Percentiles rank a stretch among this genome's conserved stretches.
These are phyloP conservation scores for Noturus placidus DNA, from an alignment of 2,113 vertebrate genomes.

Conservation along the genomic window DNA sequence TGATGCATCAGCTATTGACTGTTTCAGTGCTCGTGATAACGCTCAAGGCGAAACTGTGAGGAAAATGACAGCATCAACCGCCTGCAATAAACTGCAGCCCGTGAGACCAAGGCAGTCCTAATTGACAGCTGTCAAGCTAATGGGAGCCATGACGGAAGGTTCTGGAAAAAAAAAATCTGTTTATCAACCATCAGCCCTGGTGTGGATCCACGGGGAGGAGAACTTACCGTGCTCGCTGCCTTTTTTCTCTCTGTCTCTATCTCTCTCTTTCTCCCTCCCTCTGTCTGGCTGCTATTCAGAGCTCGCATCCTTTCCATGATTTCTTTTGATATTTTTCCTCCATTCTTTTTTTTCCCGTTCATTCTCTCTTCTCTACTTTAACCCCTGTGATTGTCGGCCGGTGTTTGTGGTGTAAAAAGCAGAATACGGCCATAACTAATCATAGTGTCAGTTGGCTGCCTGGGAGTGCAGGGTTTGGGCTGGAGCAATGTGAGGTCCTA, in stretches of 20 bases:
- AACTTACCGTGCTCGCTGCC: conserved; percentile 53
- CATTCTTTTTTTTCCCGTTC: conserved; percentile 7
- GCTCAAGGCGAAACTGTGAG: conserved; percentile 95
- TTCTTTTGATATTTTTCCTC: conserved; percentile 42
- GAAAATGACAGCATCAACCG: conserved; percentile 96
- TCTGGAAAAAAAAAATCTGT: conserved; percentile 84
- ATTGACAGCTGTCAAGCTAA: conserved; percentile 98
- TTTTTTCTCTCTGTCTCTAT: conserved; percentile 38
- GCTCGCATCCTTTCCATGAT: conserved; percentile 38
- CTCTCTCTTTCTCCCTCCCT: conserved; percentile 35
- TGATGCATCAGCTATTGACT: conserved; percentile 98
- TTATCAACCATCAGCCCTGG: conserved; percentile 76
- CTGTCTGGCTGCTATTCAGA: conserved; percentile 42
- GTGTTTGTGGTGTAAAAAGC: conserved; percentile 67
- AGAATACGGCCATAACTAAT: conserved; percentile 82
- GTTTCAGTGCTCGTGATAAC: conserved; percentile 87
- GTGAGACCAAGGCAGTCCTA: conserved; percentile 90
- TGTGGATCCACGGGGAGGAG: conserved; percentile 75
- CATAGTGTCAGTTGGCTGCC: conserved; percentile 81
- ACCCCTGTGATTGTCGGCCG: conserved; percentile 68
- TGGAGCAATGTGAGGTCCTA: conserved; percentile 70
- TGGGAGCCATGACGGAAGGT: conserved; percentile 87
- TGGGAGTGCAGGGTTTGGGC: conserved; percentile 77
- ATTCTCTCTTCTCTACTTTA: conserved; percentile 52
- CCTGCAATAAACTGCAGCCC: conserved; percentile 93